Evolutionary conservation across 1,140 invertebrate genomes (phyloP), one percentile per base, ranked within the genome.

Genomic region (Ephestia elutella): DNA sequence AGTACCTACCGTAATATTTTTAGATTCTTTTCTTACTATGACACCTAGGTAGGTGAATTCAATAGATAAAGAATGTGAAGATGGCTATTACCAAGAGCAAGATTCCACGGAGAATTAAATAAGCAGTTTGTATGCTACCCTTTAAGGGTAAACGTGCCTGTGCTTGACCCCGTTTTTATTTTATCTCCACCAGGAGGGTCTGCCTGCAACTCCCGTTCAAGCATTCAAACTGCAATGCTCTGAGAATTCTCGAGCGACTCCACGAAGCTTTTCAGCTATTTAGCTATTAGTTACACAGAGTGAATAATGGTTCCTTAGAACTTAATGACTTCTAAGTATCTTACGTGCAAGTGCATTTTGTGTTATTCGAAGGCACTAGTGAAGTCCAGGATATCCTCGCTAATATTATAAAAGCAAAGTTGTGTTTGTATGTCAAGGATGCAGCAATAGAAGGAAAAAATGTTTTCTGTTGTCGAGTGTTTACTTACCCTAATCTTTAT

Each of bases 141-240:
- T 44, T 44, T 15, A 0, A 44, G 38, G 5, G 38, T 10, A 44
- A 17, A 44, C 38, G 38, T n/a, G 10, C n/a, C 15, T 17, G 38
- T 44, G 38, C 38, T 44, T 44, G 38, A 44, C 38, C 38, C 38
- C 38, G 38, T 44, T 44, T 44, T 44, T 44, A 44, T 44, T 44
- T 44, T 44, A 44, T 44, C 38, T 44, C 38, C n/a, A 8, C 38
- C n/a, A 8, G 38, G 38, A 15, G 13, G 38, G 38, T 1, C 13
- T 13, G 15, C 0, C 13, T 44, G 38, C 15, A 44, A 44, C 0
- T 44, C 38, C n/a, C 38, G 38, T 13, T 35, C 32, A 4, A 35
- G 32, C 32, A 35, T 35, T 35, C 32, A 35, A 35, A 35, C 32
- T 35, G 32, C 32, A 35, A 35, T 35, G 32, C 32, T 13, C 32